Conservation (phyloP, 2,888 invertebrate species). For the Drosophila gaucha region DNA sequence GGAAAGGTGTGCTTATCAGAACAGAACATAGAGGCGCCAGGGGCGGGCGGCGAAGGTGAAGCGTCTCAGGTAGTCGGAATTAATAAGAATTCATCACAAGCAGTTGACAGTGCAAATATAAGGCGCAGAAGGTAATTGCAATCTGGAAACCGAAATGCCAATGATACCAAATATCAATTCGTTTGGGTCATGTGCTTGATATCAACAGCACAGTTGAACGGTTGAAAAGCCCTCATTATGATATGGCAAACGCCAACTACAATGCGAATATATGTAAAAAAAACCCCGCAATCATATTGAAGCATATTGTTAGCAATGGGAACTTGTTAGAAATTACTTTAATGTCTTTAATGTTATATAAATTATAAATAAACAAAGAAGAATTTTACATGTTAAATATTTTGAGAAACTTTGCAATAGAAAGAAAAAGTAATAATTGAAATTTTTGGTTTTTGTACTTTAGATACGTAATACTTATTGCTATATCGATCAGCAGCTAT, state of each 20-base stretch:
- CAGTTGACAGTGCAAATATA: constrained; percentile 42
- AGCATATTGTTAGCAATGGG: constrained; percentile 42
- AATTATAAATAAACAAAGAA: neutral
- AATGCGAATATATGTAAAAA: neutral
- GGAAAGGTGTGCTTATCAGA: constrained; percentile 17
- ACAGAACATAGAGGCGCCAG: constrained; percentile 14
- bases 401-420: too few species aligned
- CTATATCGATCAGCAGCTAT: constrained; percentile 13
- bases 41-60: neutral
- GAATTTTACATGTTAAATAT: too few species aligned
- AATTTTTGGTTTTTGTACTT: neutral
- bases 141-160: constrained; percentile 49
- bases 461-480: neutral
- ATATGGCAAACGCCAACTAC: constrained; percentile 27
- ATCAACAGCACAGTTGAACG: constrained; percentile 28
- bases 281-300: constrained; percentile 48
- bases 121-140: constrained; percentile 38
- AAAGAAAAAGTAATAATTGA: neutral
- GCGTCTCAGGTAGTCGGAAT: constrained; percentile 40
- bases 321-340: neutral
- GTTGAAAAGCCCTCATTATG: constrained; percentile 37
- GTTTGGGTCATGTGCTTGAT: constrained; percentile 64
- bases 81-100: constrained; percentile 67
- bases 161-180: constrained; percentile 48
- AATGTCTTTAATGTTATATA: neutral